phyloP scores from a whole-genome alignment of 1,140 invertebrate species.

The Apis florea region DNA sequence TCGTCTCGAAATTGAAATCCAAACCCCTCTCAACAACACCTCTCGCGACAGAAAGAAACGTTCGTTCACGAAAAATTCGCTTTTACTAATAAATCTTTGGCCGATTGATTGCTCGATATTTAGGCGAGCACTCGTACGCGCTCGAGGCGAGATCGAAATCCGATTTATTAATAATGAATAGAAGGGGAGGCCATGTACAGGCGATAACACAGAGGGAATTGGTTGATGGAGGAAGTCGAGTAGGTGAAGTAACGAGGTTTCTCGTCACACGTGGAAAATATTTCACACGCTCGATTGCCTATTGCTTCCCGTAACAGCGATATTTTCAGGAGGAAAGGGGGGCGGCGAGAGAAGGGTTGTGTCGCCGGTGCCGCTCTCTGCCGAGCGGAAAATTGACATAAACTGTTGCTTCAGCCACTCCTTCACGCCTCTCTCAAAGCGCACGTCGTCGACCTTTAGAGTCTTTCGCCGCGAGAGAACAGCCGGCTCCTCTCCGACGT shows the following conservation, averaged over 20 bases:
- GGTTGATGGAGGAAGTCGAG: background rate
- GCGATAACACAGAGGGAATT: too few relatives aligned
- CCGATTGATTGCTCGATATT: background rate
- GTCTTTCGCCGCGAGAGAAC: background rate
- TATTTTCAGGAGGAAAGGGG: constrained; percentile 34
- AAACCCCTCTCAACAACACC: too few relatives aligned
- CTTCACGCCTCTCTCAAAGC: constrained; percentile 14
- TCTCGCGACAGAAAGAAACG: too few relatives aligned
- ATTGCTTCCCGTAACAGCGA: constrained; percentile 46
- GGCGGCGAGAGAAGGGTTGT: too few relatives aligned
- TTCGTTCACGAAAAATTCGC: too few relatives aligned
- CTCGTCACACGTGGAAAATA: constrained; percentile 27
- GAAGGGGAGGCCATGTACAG: rapidly evolving
- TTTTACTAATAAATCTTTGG: background rate
- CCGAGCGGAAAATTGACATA: constrained; percentile 51
- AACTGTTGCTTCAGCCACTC: constrained; percentile 41
- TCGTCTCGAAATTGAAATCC: too few relatives aligned
- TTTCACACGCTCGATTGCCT: constrained; percentile 41
- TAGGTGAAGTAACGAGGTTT: constrained; percentile 9
- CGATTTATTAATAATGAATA: constrained; percentile 12
- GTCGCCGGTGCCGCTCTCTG: background rate
- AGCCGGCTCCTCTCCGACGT: background rate
- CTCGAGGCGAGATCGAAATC: background rate
- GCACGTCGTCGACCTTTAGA: background rate
- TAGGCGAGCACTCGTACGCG: too few relatives aligned